Evolutionary conservation across 2,888 invertebrate genomes (phyloP).

Genomic region (Plebejus anna): DNA sequence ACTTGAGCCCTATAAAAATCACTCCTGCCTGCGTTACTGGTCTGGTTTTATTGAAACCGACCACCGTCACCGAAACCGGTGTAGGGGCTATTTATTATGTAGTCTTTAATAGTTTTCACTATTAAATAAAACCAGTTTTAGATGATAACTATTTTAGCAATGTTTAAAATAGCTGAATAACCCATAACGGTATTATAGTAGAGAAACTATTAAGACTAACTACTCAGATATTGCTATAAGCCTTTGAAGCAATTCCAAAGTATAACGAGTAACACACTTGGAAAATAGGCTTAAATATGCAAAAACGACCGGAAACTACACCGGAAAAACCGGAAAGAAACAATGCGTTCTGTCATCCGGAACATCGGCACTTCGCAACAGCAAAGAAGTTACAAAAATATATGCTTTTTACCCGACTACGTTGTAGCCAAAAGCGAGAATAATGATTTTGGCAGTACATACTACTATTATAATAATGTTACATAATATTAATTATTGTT

Average conservation of each 20-base stretch:
- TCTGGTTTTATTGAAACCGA: background rate
- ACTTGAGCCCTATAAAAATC: background rate
- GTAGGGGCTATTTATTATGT: background rate
- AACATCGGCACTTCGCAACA: background rate
- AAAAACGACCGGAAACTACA: background rate
- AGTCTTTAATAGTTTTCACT: background rate
- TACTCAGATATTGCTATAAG: too few relatives aligned
- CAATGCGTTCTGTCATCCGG: background rate
- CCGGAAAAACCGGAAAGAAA: background rate
- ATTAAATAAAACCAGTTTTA: background rate
- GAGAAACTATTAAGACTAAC: background rate
- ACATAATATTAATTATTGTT: too few relatives aligned
- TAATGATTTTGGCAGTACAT: background rate
- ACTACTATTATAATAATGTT: too few relatives aligned
- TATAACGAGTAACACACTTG: too few relatives aligned
- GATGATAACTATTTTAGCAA: background rate
- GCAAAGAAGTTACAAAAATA: background rate
- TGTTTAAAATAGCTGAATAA: slow-evolving; percentile 6
- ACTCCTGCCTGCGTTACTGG: background rate
- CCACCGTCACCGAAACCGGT: too few relatives aligned
- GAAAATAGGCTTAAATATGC: too few relatives aligned
- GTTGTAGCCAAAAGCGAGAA: background rate
- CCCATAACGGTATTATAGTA: background rate
- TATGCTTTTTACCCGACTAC: background rate
- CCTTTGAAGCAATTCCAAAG: background rate